Conservation (phyloP, 2,113 vertebrate genomes). For the Pelodiscus sinensis region DNA sequence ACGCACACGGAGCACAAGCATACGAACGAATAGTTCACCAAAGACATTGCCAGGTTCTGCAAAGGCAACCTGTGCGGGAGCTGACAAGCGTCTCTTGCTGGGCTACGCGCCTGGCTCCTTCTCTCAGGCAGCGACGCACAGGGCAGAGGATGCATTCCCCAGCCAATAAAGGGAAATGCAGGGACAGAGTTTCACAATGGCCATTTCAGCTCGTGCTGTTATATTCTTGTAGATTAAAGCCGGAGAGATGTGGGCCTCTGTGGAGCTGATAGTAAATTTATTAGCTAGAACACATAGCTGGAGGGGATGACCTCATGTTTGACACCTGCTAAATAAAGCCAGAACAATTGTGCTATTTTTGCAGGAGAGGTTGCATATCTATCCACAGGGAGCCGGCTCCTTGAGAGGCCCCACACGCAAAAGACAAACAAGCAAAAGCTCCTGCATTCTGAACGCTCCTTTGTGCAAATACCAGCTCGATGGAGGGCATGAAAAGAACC, state of each 20-base stretch:
- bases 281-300: rapidly evolving
- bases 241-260: rapidly evolving
- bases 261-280: not conserved
- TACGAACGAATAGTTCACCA: rapidly evolving
- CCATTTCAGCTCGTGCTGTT: not conserved
- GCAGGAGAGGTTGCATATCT: not conserved
- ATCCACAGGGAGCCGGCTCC: not conserved
- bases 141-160: rapidly evolving
- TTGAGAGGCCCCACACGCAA: not conserved
- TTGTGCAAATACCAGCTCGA: not conserved
- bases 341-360: constrained; percentile 37
- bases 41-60: rapidly evolving
- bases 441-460: not conserved
- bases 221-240: not conserved
- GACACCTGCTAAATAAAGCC: not conserved
- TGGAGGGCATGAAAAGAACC: constrained; percentile 16
- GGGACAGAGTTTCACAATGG: rapidly evolving
- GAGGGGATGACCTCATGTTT: constrained; percentile 14
- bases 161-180: not conserved
- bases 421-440: not conserved
- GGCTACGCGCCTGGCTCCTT: not conserved
- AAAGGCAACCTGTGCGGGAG: not conserved
- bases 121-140: rapidly evolving
- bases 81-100: not conserved
- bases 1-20: not conserved